Percentiles rank a stretch among this genome's conserved stretches.
Conservation (phyloP, 2,888 invertebrate species). For the Priapulus caudatus region DNA sequence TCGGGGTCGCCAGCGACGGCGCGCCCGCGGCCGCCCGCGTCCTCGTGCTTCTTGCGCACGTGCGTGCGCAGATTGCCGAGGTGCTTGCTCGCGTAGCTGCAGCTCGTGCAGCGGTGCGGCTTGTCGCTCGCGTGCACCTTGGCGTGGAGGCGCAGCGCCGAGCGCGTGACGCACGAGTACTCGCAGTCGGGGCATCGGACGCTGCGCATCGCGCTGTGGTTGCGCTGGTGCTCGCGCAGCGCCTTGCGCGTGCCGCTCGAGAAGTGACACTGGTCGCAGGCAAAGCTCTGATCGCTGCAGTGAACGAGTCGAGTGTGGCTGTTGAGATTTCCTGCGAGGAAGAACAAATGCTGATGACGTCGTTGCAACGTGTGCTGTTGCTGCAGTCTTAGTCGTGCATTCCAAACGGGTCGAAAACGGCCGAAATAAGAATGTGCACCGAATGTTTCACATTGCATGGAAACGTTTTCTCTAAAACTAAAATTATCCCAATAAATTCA, state of each 20-base stretch:
- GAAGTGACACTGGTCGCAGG: slow-evolving; percentile 33
- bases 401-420: no score
- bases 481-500: no score
- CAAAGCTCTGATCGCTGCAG: slow-evolving; percentile 25
- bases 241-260: slow-evolving; percentile 31
- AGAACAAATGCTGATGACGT: slow-evolving; percentile 5
- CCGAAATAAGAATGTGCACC: no score
- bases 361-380: no score
- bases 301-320: slow-evolving; percentile 36
- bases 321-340: slow-evolving; percentile 35
- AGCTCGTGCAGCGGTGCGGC: slow-evolving; percentile 30
- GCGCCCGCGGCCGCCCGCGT: slow-evolving; percentile 13
- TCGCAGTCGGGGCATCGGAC: slow-evolving; percentile 26
- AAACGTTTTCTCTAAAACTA: no score
- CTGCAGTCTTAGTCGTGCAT: no score
- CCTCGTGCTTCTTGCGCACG: slow-evolving; percentile 31
- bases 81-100: slow-evolving; percentile 29
- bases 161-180: slow-evolving; percentile 28
- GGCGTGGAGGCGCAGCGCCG: slow-evolving; percentile 28
- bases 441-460: no score
- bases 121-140: slow-evolving; percentile 28
- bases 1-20: slow-evolving; percentile 13
- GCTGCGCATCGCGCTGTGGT: slow-evolving; percentile 26
- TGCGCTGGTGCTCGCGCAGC: slow-evolving; percentile 30
- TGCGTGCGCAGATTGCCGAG: slow-evolving; percentile 31